phyloP scores from a whole-genome alignment of 2,797 vertebrate genomes.

The Neosalanx taihuensis region DNA sequence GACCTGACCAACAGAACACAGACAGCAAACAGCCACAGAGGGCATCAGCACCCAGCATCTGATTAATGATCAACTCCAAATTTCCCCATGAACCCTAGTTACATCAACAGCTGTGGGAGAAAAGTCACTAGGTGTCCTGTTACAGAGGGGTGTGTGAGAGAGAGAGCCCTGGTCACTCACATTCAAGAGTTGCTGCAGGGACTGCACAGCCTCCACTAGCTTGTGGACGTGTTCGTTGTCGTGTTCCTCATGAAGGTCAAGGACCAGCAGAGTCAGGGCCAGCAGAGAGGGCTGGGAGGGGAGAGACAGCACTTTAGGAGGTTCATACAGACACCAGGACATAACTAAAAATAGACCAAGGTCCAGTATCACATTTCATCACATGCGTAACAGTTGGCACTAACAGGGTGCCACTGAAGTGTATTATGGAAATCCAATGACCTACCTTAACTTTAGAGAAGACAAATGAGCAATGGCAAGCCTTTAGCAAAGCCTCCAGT shows the following conservation, averaged over 20 bases:
- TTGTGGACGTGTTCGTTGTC: slow-evolving; percentile 64
- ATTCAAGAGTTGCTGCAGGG: slow-evolving; percentile 80
- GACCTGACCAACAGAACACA: slow-evolving; percentile 69
- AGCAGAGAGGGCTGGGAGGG: slow-evolving; percentile 85
- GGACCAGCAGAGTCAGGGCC: slow-evolving; percentile 81
- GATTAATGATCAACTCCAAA: slow-evolving; percentile 4
- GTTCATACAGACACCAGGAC: too few relatives aligned
- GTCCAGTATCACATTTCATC: background rate
- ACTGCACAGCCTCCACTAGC: slow-evolving; percentile 74
- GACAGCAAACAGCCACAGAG: background rate
- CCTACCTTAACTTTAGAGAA: slow-evolving; percentile 96
- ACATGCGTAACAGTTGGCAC: background rate
- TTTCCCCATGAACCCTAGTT: slow-evolving; percentile 11
- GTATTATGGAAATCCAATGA: background rate
- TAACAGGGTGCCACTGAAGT: background rate
- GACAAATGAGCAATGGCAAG: slow-evolving; percentile 88
- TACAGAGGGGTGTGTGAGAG: background rate
- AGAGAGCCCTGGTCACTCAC: slow-evolving; percentile 61
- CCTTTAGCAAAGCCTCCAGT: slow-evolving; percentile 92
- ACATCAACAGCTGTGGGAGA: background rate
- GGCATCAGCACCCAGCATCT: background rate
- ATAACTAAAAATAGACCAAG: slow-evolving; percentile 1
- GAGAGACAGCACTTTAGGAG: background rate
- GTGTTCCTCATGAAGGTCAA: slow-evolving; percentile 82
- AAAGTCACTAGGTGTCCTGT: background rate